Percentiles rank a stretch among this genome's conserved stretches.
Conservation (phyloP, 2,797 vertebrate species). For the Limosa lapponica region DNA sequence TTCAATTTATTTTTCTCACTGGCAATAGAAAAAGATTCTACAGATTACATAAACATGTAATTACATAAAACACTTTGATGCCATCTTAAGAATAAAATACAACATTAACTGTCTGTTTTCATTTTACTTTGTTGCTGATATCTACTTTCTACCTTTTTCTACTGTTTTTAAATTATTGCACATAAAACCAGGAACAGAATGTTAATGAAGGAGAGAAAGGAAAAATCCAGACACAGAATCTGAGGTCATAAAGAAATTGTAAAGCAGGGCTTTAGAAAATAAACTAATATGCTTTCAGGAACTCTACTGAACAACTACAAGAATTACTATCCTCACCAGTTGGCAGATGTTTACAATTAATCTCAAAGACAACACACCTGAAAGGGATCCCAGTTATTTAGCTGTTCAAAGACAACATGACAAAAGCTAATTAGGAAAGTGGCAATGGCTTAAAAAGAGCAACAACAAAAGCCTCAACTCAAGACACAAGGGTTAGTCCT, state of each 20-base stretch:
- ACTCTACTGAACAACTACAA: not conserved
- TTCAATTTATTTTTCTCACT: not conserved
- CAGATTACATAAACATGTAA: not conserved
- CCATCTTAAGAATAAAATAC: not conserved
- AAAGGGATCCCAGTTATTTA: not conserved
- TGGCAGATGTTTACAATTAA: conserved; percentile 6
- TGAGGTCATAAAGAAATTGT: not conserved
- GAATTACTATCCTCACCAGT: not conserved
- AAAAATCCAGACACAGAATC: not conserved
- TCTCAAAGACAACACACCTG: not conserved
- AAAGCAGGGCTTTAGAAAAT: not conserved
- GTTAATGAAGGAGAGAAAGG: not conserved
- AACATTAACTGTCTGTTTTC: not conserved
- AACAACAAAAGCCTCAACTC: not conserved
- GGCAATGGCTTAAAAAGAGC: not conserved
- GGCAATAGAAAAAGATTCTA: not conserved
- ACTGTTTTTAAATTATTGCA: not conserved
- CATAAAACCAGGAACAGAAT: not conserved
- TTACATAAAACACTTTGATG: not conserved
- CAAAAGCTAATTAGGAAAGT: not conserved
- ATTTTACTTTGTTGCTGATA: not conserved
- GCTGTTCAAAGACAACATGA: conserved; percentile 2
- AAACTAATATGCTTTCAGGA: not conserved
- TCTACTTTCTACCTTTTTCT: not conserved
- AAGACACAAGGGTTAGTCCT: not conserved